phyloP scores from a whole-genome alignment of 2,888 invertebrate genomes.

The Sphaeridia pumilis region DNA sequence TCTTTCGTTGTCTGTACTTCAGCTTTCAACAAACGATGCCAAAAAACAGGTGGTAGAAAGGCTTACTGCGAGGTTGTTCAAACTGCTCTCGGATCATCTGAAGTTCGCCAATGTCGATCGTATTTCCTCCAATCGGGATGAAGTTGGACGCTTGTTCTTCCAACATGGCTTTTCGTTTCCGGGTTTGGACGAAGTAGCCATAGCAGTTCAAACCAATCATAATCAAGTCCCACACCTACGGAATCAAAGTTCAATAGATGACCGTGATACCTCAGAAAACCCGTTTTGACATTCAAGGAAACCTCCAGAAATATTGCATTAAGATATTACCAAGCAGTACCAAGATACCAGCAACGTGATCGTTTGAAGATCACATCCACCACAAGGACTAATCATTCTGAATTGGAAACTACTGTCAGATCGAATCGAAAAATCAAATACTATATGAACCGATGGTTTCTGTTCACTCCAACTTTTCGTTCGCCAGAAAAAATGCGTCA shows the following conservation, averaged over 20 bases:
- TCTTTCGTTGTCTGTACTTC: too few relatives aligned
- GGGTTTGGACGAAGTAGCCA: slow-evolving; percentile 4
- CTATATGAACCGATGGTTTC: not conserved
- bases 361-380: slow-evolving; percentile 10
- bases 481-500: not conserved
- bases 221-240: slow-evolving; percentile 8
- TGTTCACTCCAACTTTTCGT: not conserved
- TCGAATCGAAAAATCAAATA: not conserved
- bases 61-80: slow-evolving; percentile 9
- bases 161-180: slow-evolving; percentile 2
- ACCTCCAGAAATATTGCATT: not conserved
- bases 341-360: slow-evolving; percentile 3
- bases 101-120: slow-evolving; percentile 8
- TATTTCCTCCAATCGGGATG: slow-evolving; percentile 9
- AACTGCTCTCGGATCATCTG: slow-evolving; percentile 4
- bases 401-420: not conserved
- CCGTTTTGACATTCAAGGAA: not conserved
- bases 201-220: slow-evolving; percentile 7
- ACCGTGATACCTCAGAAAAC: too few relatives aligned
- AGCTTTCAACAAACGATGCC: not conserved
- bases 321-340: slow-evolving; percentile 9
- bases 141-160: slow-evolving; percentile 6
- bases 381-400: slow-evolving; percentile 8
- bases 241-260: not conserved
- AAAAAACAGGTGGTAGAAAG: not conserved